Conservation (phyloP, 2,888 invertebrate species). For the Prionchulus punctatus region DNA sequence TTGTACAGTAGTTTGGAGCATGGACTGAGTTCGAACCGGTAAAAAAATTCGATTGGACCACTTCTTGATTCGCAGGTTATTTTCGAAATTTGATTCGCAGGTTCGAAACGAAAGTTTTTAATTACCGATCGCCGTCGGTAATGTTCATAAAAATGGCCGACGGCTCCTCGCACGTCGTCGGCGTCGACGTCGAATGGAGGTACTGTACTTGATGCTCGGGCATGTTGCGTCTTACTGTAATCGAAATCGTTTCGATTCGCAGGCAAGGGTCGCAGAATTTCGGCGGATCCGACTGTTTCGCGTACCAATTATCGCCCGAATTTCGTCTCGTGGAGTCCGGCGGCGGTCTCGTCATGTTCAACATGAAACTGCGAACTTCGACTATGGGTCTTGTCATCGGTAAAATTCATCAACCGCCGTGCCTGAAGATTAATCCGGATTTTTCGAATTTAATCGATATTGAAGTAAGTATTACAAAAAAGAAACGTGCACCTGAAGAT, state of each 20-base stretch:
- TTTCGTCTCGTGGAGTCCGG: not conserved
- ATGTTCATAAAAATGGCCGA: slow-evolving; percentile 18
- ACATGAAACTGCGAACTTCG: slow-evolving; percentile 17
- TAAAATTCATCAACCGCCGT: slow-evolving; percentile 14
- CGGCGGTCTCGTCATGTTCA: not conserved
- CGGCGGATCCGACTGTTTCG: slow-evolving; percentile 1
- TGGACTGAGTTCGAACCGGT: no score
- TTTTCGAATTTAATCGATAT: slow-evolving; percentile 11
- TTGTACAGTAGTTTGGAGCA: no score
- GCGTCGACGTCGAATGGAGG: slow-evolving; percentile 23
- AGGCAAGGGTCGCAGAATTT: not conserved
- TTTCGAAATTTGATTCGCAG: no score
- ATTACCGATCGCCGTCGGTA: slow-evolving; percentile 22
- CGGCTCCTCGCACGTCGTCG: slow-evolving; percentile 16
- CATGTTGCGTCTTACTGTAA: not conserved
- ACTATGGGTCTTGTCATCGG: slow-evolving; percentile 5
- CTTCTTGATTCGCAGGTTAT: no score
- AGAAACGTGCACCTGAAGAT: not conserved
- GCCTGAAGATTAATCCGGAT: slow-evolving; percentile 9
- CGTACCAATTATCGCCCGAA: not conserved
- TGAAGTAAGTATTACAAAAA: slow-evolving; percentile 10
- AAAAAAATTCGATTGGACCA: no score
- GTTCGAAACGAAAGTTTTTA: slow-evolving; percentile 25
- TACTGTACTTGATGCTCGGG: slow-evolving; percentile 9
- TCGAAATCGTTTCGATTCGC: not conserved